These are phyloP conservation scores for Drosophila mercatorum DNA, from an alignment of 2,888 invertebrate genomes.

Conservation along the genomic window DNA sequence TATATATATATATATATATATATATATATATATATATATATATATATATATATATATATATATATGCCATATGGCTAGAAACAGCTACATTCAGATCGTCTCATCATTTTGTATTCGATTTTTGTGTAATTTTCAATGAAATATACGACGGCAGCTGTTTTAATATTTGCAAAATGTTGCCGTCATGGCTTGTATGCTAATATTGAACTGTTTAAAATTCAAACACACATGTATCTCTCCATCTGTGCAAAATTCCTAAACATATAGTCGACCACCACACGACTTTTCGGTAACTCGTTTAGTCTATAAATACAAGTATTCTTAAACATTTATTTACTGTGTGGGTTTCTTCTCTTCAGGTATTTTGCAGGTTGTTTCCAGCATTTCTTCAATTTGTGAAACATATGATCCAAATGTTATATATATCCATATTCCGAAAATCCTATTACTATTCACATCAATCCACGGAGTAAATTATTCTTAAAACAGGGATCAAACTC, in stretches of 20 bases:
- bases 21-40: not conserved
- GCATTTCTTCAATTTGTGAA: not conserved
- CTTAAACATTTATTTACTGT: not conserved
- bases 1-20: not conserved
- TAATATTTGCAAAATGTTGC: slow-evolving; percentile 37
- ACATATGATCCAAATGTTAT: too few species aligned
- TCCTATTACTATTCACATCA: too few species aligned
- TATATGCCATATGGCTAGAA: not conserved
- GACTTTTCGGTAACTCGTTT: slow-evolving; percentile 10
- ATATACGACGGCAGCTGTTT: slow-evolving; percentile 43
- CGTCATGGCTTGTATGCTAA: slow-evolving; percentile 36
- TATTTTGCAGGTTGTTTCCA: not conserved
- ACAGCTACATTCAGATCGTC: not conserved
- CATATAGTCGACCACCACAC: slow-evolving; percentile 13
- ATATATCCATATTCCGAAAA: too few species aligned
- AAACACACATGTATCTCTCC: slow-evolving; percentile 30
- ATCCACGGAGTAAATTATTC: not conserved
- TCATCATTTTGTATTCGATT: slow-evolving; percentile 13
- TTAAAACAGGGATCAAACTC: not conserved
- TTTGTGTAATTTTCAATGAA: slow-evolving; percentile 29
- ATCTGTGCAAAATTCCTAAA: slow-evolving; percentile 30
- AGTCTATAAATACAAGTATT: not conserved
- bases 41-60: not conserved
- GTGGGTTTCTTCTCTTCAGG: not conserved
- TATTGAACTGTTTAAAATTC: slow-evolving; percentile 32